These are phyloP conservation scores for Lacerta bilineata DNA, from an alignment of 2,797 vertebrate species.

Conservation along the genomic window DNA sequence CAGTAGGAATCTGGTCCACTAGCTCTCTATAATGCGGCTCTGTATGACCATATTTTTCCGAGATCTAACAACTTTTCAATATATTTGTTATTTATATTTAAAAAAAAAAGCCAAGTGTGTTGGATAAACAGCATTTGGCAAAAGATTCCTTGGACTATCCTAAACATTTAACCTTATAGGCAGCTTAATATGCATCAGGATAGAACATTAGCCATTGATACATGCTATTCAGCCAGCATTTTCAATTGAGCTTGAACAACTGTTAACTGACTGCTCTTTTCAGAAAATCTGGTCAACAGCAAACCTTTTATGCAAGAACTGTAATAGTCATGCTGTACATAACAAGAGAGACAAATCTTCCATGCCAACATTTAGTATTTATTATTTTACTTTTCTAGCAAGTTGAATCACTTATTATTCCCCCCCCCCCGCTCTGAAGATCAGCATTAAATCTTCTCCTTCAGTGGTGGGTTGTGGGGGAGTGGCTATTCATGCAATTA, in stretches of 20 bases:
- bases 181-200: background rate
- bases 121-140: background rate
- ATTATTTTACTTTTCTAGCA: background rate
- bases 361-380: background rate
- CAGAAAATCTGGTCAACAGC: constrained; percentile 27
- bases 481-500: background rate
- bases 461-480: background rate
- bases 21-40: background rate
- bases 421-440: background rate
- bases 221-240: constrained; percentile 42
- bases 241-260: constrained; percentile 28
- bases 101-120: constrained; percentile 13
- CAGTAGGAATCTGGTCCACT: background rate
- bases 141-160: constrained; percentile 18
- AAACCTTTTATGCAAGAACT: constrained; percentile 12
- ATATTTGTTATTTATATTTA: background rate
- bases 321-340: background rate
- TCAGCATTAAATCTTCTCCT: background rate
- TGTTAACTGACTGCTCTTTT: constrained; percentile 35
- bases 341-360: background rate
- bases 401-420: background rate
- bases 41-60: background rate
- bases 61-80: constrained; percentile 6
- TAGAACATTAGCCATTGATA: constrained; percentile 32
- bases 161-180: constrained; percentile 41